Percentiles rank a stretch among this genome's conserved stretches.
Evolutionary conservation across 1,140 invertebrate genomes (phyloP).

Genomic region (Rhyacophila brunnea): DNA sequence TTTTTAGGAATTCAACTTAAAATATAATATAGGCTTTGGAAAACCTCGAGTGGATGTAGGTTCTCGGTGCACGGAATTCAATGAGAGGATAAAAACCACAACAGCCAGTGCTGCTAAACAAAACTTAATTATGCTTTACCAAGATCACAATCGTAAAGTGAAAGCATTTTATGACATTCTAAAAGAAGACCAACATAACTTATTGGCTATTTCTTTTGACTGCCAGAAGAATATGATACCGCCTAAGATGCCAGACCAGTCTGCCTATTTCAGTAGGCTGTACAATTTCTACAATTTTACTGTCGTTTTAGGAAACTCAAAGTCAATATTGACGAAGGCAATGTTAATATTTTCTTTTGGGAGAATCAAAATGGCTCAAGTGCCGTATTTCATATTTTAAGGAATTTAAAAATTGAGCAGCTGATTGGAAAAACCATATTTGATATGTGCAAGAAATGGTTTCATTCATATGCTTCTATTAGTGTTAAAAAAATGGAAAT

Average conservation of each 20-base stretch:
- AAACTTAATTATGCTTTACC: constrained; percentile 24
- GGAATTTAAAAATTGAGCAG: constrained; percentile 8
- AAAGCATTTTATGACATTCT: constrained; percentile 37
- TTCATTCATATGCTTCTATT: constrained; percentile 11
- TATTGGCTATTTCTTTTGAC: constrained; percentile 32
- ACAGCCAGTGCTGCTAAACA: constrained; percentile 14
- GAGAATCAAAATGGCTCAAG: constrained; percentile 29
- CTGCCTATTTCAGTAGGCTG: constrained; percentile 32
- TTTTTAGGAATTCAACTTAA: constrained; percentile 23
- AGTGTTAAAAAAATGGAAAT: constrained; percentile 29
- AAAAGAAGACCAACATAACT: constrained; percentile 28
- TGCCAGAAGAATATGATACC: constrained; percentile 32
- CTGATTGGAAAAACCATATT: constrained; percentile 27
- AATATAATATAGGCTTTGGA: constrained; percentile 17
- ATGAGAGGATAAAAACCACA: constrained; percentile 30
- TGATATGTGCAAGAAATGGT: constrained; percentile 29
- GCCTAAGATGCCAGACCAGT: constrained; percentile 35
- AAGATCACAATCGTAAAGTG: constrained; percentile 36
- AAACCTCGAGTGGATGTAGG: background rate
- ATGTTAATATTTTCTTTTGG: constrained; percentile 21
- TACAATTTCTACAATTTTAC: constrained; percentile 35
- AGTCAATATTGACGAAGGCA: too few species aligned
- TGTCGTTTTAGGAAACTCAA: constrained; percentile 24
- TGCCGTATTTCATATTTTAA: constrained; percentile 24
- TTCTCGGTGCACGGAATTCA: constrained; percentile 13